phyloP scores from a whole-genome alignment of 1,140 invertebrate genomes.

The Drosophila ercepeae region DNA sequence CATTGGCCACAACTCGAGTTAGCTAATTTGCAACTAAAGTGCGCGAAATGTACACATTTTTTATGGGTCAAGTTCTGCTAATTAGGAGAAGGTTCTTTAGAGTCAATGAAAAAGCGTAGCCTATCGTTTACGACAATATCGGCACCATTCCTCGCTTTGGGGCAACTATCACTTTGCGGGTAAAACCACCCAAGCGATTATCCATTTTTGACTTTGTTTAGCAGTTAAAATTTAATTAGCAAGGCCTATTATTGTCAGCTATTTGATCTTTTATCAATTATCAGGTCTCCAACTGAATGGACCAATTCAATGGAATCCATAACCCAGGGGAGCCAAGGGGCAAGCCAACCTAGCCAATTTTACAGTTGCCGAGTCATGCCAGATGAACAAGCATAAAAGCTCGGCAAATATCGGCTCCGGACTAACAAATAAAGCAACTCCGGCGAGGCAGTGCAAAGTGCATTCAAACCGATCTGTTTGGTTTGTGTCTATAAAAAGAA shows the following conservation, averaged over 20 bases:
- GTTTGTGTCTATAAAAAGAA: constrained; percentile 38
- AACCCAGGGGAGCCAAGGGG: no score
- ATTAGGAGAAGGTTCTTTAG: constrained; percentile 20
- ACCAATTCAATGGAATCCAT: no score
- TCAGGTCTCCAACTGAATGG: constrained; percentile 33
- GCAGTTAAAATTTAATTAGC: constrained; percentile 65
- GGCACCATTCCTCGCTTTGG: constrained; percentile 13
- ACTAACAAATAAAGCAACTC: background rate
- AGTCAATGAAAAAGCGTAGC: background rate
- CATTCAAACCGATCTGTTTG: constrained; percentile 58
- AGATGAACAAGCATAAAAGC: constrained; percentile 74
- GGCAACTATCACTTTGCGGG: constrained; percentile 27
- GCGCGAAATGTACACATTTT: constrained; percentile 10
- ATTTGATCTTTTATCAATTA: constrained; percentile 57
- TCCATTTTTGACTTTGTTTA: constrained; percentile 44
- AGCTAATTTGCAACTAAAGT: constrained; percentile 26
- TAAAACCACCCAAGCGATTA: constrained; percentile 41
- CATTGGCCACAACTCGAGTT: constrained; percentile 16
- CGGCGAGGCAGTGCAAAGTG: constrained; percentile 56
- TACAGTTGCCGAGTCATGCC: constrained; percentile 60
- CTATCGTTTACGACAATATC: no score
- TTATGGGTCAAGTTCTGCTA: constrained; percentile 5
- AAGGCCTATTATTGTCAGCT: constrained; percentile 36
- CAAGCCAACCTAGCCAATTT: constrained; percentile 10
- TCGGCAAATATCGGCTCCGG: constrained; percentile 47